Evolutionary conservation across 2,888 invertebrate species (phyloP), one percentile per base, ranked within the genome.

Genomic region (Octodonta nipae): DNA sequence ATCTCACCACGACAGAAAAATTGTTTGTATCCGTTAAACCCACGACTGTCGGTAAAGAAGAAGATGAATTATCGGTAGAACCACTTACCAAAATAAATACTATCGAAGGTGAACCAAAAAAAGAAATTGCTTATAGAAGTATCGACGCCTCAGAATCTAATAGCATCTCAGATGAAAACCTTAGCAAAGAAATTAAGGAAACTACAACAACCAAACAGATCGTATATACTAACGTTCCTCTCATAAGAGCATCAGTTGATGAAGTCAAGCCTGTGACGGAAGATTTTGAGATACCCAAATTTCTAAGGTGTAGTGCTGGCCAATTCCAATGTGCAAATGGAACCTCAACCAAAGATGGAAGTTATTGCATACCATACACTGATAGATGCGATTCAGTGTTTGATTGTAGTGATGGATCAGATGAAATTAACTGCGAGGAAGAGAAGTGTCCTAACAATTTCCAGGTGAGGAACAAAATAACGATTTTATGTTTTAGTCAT

Each of bases 341-440:
- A 10, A 73, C 71, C 1, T 65, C 71, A 0, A 49, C 59, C 10
- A 65, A 63, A 38, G 70, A 71, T 43, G 71, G 71, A 3, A 68
- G 66, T 15, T 68, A 68, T 37, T 74, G 73, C 46, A 67, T 73
- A 5, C 55, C 61, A 28, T 51, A 61, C 26, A 55, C 46, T 32
- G 58, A 63, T 56, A 61, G 47, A 48, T 74, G 74, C 40, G 73
- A 75, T 51, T 70, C 72, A 0, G 64, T 70, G 30, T 63, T 64
- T 15, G 72, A 75, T 44, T 75, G 75, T 44, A 67, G 66, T 0
- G 75, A 75, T 47, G 70, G 67, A 14, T 74, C 74, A 0, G 75
- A 75, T 50, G 75, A 75, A 52, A 39, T 60, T 6, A 64, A 67
- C 10, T 75, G 75, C 47, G 54, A 62, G 27, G 58, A 65, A 46